Base-by-base conservation (phyloP, 2,888 invertebrate species). In the Seira ritae region DNA sequence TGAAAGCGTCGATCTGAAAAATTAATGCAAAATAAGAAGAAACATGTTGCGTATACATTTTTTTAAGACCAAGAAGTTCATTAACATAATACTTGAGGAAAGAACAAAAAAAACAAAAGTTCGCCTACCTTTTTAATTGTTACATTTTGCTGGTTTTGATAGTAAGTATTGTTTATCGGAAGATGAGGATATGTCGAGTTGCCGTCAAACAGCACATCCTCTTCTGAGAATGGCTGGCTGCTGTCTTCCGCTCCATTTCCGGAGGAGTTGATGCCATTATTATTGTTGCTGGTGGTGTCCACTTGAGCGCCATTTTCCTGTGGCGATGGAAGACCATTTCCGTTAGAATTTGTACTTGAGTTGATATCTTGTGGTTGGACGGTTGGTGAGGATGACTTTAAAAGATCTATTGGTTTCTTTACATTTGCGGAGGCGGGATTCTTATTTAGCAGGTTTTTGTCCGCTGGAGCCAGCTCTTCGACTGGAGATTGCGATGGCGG, bases 401-500 rank as follows among this genome's bases (percentile, higher is more conserved):
- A 0, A 46, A 70, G 37, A 15, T 60, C 62, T 22, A 75, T 73
- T 19, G 84, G 84, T 37, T 84, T 84, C 70, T 84, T 84, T 24
- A 66, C 50, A 68, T 46, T 65, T 46, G 67, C 8, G 2, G n/a
- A 22, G n/a, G 69, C 1, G 20, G 37, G 20, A 3, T 74, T 50
- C 20, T 84, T 79, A 37, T 62, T 60, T 24, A 84, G 23, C 20
- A 23, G n/a, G n/a, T 55, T 73, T 77, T 84, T 80, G 20, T 85
- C 79, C 17, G 20, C 55, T 15, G 66, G 42, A 15, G 50, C 20
- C 10, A 22, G 66, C 17, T 15, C 19, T 12, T 42, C 70, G 17
- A 74, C 69, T 1, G 6, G 15, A 55, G 55, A 55, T 12, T 55
- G 55, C 12, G 17, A 55, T 1, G 80, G 22, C 46, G 80, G 37